Evolutionary conservation across 2,113 vertebrate species (phyloP).

Genomic region (Hemichromis elongatus): DNA sequence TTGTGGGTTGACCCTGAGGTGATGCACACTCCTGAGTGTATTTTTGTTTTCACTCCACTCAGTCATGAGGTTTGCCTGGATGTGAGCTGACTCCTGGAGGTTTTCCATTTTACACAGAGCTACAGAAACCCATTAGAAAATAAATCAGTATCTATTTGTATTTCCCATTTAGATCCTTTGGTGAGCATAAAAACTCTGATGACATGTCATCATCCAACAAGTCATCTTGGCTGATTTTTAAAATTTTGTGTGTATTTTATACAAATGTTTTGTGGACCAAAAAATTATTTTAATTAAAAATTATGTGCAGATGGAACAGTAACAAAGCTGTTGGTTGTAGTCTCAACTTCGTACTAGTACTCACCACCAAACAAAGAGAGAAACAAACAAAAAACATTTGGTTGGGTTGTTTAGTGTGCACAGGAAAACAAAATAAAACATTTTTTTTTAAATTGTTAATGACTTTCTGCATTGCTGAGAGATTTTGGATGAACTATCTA

Average conservation of each 20-base stretch:
- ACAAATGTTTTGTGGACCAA: neutral
- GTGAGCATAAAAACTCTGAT: accelerated
- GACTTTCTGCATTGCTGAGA: neutral
- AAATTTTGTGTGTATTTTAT: neutral
- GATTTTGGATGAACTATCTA: neutral
- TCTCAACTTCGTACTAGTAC: neutral
- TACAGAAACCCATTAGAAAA: neutral
- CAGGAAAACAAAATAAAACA: neutral
- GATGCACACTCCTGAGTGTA: neutral
- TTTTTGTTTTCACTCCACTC: neutral
- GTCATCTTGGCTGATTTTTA: neutral
- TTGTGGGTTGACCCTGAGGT: neutral
- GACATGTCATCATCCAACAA: neutral
- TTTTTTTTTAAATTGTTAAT: neutral
- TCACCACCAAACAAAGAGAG: accelerated
- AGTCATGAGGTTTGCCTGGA: neutral
- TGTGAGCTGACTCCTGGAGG: accelerated
- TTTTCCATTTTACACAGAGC: too few relatives aligned
- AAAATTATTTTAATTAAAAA: neutral
- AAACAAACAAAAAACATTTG: neutral
- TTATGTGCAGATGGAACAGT: neutral
- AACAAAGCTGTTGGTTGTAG: neutral
- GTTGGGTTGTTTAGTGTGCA: neutral
- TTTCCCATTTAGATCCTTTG: accelerated
- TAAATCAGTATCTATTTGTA: accelerated